Base-by-base conservation (phyloP, 1,140 invertebrate genomes). In the Bombus balteatus region DNA sequence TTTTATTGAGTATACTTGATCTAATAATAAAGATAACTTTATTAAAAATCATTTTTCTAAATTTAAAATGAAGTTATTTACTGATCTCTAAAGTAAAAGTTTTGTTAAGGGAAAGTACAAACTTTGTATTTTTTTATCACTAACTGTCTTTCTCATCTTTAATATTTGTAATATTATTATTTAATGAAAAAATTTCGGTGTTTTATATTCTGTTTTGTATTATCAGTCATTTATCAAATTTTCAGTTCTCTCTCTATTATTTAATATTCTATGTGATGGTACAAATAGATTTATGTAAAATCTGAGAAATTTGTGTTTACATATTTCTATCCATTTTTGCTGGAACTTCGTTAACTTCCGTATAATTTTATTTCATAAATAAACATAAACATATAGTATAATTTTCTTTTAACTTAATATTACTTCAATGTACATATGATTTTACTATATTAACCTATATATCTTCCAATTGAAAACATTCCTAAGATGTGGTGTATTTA, bases 381-480 rank as follows among this genome's bases (percentile, higher is more conserved):
- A 53, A 34, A 70, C 47, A 34, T 53, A 53, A 53, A 53, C 25
- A 10, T 34, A 10, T 22, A 15, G 37, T n/a, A 68, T n/a, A 47
- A 39, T 37, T n/a, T 34, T 10, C 62, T 34, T 75, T 37, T 1
- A 34, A 34, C 59, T 15, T 37, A 39, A 59, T 39, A 28, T 34
- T 59, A 53, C 25, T 62, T n/a, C 15, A 25, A 39, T n/a, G 15
- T 41, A 77, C 3, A 37, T 32, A 77, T 77, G n/a, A 9, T 77
- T 77, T 43, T 43, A 59, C 6, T 32, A 22, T 5, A 70, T 47
- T 28, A 59, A 80, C 47, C 22, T 9, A 53, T 70, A 10, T 41
- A 66, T 78, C n/a, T 78, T 43, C 28, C n/a, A 41, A 25, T 78
- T 68, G 62, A 9, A 47, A 34, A 68, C 6, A 68, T 68, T 79